These are phyloP conservation scores for Hydrophis major DNA, from an alignment of 2,797 vertebrate genomes.

Conservation along the genomic window DNA sequence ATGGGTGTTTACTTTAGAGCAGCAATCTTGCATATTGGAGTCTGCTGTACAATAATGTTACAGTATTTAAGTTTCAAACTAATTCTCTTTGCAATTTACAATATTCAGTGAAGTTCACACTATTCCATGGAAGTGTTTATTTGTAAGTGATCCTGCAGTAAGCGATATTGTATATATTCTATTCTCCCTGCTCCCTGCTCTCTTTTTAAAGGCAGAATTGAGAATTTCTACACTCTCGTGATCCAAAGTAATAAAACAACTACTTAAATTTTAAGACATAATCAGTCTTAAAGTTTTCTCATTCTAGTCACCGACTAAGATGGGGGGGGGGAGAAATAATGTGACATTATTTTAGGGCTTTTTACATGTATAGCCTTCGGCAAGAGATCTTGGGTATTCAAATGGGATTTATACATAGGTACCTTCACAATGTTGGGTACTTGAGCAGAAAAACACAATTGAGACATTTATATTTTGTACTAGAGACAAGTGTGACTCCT, in stretches of 20 bases:
- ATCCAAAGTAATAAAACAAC: not conserved
- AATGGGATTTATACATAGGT: not conserved
- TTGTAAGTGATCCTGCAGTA: not conserved
- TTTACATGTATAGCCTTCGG: slow-evolving; percentile 5
- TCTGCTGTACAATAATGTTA: not conserved
- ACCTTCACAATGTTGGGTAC: not conserved
- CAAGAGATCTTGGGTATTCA: slow-evolving; percentile 1
- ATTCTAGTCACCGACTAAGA: not conserved
- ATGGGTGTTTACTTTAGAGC: not conserved
- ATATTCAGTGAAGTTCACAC: not conserved
- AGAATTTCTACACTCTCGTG: not conserved
- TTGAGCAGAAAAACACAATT: not conserved
- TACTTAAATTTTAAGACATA: slow-evolving; percentile 5
- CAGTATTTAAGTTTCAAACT: not conserved
- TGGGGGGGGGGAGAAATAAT: not conserved
- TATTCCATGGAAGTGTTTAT: not conserved
- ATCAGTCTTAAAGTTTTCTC: slow-evolving; percentile 3
- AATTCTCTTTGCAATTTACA: not conserved
- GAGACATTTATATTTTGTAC: not conserved
- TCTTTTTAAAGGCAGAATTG: not conserved
- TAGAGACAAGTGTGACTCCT: not conserved
- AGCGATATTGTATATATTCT: not conserved
- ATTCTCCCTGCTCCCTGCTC: not conserved
- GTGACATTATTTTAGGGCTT: not conserved
- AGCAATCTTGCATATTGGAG: not conserved